These are phyloP conservation scores for Plotosus lineatus DNA, from an alignment of 2,113 vertebrate genomes.

Conservation along the genomic window DNA sequence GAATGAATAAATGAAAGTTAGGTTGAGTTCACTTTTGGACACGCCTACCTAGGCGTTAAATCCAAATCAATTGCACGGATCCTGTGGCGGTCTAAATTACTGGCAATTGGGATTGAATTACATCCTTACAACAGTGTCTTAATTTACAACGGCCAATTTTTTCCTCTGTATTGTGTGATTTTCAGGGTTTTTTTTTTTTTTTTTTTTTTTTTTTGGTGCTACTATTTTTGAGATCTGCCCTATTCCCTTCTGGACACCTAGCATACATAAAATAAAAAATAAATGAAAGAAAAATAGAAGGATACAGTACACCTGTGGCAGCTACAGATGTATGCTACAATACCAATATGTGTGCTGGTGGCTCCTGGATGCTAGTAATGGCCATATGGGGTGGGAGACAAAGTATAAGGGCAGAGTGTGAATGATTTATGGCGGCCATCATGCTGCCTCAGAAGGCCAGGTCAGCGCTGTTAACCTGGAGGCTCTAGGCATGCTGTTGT, in stretches of 20 bases:
- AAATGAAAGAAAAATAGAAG: not conserved
- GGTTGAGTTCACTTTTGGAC: not conserved
- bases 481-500: slow-evolving; percentile 50
- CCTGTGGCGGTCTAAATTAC: no score
- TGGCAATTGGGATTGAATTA: not conserved
- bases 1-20: no score
- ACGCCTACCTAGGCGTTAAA: not conserved
- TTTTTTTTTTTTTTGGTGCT: not conserved
- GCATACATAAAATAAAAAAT: not conserved
- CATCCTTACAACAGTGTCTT: not conserved
- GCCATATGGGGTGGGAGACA: slow-evolving; percentile 5
- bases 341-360: slow-evolving; percentile 3
- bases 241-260: not conserved
- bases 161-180: not conserved
- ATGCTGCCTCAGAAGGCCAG: slow-evolving; percentile 36
- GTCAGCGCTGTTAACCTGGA: slow-evolving; percentile 62
- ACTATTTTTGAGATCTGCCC: not conserved
- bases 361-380: slow-evolving; percentile 8
- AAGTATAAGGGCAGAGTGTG: slow-evolving; percentile 35
- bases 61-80: no score
- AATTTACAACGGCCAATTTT: not conserved
- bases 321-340: not conserved
- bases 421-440: slow-evolving; percentile 54
- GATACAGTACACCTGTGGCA: slow-evolving; percentile 27
- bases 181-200: not conserved